phyloP scores from a whole-genome alignment of 2,113 vertebrate species.

The Dunckerocampus dactyliophorus region DNA sequence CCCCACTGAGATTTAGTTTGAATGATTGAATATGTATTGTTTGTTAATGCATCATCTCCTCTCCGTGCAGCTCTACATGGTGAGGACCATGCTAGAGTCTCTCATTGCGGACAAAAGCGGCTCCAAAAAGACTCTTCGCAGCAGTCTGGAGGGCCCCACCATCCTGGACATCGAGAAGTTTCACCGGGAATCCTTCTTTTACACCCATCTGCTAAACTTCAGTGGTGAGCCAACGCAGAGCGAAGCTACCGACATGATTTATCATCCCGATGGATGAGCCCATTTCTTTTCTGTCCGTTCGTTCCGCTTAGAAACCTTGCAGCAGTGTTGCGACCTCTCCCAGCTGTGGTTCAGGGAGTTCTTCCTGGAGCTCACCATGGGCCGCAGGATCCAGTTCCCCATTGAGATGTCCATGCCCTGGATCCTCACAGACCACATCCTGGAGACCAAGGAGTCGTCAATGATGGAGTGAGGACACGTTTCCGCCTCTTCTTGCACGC shows the following conservation, averaged over 20 bases:
- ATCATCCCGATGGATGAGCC: not conserved
- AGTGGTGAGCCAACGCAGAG: constrained; percentile 75
- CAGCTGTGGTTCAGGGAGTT: constrained; percentile 99
- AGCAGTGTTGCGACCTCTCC: constrained; percentile 96
- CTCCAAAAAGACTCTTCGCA: constrained; percentile 95
- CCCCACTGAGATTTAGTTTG: no score
- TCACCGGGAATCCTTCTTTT: constrained; percentile 97
- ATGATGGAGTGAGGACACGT: constrained; percentile 92
- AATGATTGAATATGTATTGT: no score
- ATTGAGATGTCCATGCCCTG: constrained; percentile 99
- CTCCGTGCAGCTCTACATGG: constrained; percentile 89
- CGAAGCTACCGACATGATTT: not conserved
- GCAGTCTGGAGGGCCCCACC: constrained; percentile 91
- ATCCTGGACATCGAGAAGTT: constrained; percentile 96
- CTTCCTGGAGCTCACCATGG: constrained; percentile 98
- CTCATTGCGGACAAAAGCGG: constrained; percentile 97
- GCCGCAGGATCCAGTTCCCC: constrained; percentile 97
- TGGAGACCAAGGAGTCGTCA: constrained; percentile 98
- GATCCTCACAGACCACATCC: constrained; percentile 98
- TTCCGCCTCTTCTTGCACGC: not conserved
- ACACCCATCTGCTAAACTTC: constrained; percentile 96
- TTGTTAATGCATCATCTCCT: not conserved
- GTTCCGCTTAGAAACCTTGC: constrained; percentile 82
- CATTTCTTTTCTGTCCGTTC: not conserved
- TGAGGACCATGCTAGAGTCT: constrained; percentile 96